Conservation (phyloP, 2,797 vertebrate species). For the Ataeniobius toweri region DNA sequence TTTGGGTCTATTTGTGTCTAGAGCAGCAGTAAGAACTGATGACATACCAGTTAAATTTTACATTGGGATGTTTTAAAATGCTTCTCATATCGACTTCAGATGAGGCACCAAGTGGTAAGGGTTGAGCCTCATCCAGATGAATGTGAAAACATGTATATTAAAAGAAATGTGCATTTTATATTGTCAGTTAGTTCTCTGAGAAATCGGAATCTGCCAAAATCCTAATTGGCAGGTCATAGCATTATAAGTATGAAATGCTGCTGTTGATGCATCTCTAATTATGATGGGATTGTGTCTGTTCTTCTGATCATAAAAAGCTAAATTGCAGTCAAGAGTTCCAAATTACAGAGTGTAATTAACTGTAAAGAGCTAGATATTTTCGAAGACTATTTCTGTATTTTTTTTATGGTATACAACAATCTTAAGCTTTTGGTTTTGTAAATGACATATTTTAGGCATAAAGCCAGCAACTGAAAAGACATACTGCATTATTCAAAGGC, state of each 20-base stretch:
- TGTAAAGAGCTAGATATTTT: conserved; percentile 26
- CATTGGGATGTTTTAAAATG: not conserved
- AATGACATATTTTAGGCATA: conserved; percentile 12
- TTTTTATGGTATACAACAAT: conserved; percentile 8
- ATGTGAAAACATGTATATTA: not conserved
- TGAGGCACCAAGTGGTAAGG: not conserved
- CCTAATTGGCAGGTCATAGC: not conserved
- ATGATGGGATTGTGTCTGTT: conserved; percentile 19
- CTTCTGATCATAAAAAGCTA: conserved; percentile 33
- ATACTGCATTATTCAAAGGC: conserved; percentile 18
- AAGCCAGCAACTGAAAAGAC: conserved; percentile 16
- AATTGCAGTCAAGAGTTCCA: conserved; percentile 36
- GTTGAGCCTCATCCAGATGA: not conserved
- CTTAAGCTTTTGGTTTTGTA: conserved; percentile 25
- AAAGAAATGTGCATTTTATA: not conserved
- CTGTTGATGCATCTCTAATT: conserved; percentile 5
- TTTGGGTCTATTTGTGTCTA: not conserved
- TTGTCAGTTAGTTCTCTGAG: not conserved
- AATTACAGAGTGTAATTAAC: conserved; percentile 38
- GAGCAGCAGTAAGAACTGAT: not conserved
- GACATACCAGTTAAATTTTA: not conserved
- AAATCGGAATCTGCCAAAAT: not conserved
- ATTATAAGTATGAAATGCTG: conserved; percentile 4
- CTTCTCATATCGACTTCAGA: not conserved
- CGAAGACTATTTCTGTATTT: conserved; percentile 25